A percentile compares a stretch with the other conserved stretches of the same genome.
Conservation (phyloP, 2,888 invertebrate genomes). For the Allophyes oxyacanthae region DNA sequence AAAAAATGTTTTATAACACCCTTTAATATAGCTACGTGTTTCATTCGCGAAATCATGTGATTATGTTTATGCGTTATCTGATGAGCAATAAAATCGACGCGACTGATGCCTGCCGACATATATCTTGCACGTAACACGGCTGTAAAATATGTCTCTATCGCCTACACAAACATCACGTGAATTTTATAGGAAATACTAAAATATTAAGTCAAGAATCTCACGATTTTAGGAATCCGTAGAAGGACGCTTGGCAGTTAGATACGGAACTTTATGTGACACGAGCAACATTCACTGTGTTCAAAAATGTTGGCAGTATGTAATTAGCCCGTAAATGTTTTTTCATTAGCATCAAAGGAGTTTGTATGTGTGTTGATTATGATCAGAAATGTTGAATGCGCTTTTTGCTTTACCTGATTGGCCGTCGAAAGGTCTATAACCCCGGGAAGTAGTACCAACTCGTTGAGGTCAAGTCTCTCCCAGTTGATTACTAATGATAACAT, state of each 20-base stretch:
- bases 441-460: too few relatives aligned
- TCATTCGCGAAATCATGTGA: constrained; percentile 53
- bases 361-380: too few relatives aligned
- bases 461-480: too few relatives aligned
- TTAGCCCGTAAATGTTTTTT: background rate
- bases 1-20: background rate
- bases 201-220: constrained; percentile 20
- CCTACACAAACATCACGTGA: constrained; percentile 56
- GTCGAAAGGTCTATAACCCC: too few relatives aligned
- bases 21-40: constrained; percentile 13
- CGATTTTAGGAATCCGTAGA: constrained; percentile 17
- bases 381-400: too few relatives aligned
- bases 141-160: constrained; percentile 39
- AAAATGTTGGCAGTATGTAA: constrained; percentile 2
- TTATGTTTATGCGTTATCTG: constrained; percentile 46
- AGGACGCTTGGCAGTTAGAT: constrained; percentile 25
- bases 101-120: constrained; percentile 20
- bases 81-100: constrained; percentile 40
- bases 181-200: constrained; percentile 44
- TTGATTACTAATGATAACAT: too few relatives aligned
- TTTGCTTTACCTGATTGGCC: too few relatives aligned
- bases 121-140: constrained; percentile 21
- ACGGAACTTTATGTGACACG: constrained; percentile 23
- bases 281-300: background rate
- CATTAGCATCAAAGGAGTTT: too few relatives aligned